Percentiles rank a stretch among this genome's conserved stretches.
These are phyloP conservation scores for Sinocyclocheilus anshuiensis DNA, from an alignment of 2,113 vertebrate species.

Conservation along the genomic window DNA sequence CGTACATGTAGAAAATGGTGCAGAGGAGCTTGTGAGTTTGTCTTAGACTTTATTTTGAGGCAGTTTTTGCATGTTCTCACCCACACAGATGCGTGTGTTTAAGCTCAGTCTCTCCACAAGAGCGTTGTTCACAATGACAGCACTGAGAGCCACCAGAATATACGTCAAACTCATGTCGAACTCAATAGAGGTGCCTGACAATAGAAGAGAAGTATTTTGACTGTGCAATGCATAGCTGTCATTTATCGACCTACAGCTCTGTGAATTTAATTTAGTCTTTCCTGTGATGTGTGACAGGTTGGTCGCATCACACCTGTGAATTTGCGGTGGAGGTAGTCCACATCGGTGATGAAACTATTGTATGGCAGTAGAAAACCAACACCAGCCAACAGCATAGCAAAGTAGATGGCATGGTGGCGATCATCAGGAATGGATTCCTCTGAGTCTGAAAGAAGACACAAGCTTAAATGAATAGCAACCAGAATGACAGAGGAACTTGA, in stretches of 20 bases:
- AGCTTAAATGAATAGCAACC: not conserved
- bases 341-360: conserved; percentile 96
- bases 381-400: conserved; percentile 94
- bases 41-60: not conserved
- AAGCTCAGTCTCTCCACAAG: conserved; percentile 90
- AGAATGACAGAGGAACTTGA: not conserved
- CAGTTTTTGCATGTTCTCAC: conserved; percentile 68
- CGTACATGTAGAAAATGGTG: not conserved
- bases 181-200: conserved; percentile 90
- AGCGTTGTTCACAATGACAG: conserved; percentile 91
- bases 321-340: conserved; percentile 94
- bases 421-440: conserved; percentile 87
- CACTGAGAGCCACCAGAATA: conserved; percentile 89
- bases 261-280: not conserved
- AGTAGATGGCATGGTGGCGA: conserved; percentile 94
- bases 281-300: not conserved
- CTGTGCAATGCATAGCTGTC: not conserved
- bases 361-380: conserved; percentile 96
- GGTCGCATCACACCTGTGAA: conserved; percentile 80
- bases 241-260: not conserved
- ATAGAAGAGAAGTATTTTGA: not conserved
- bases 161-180: conserved; percentile 98
- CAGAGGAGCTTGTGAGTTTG: not conserved
- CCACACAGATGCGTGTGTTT: conserved; percentile 90
- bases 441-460: conserved; percentile 56